A percentile compares a stretch with the other conserved stretches of the same genome.
Evolutionary conservation across 2,888 invertebrate genomes (phyloP).

Genomic region (Incurvaria masculella): DNA sequence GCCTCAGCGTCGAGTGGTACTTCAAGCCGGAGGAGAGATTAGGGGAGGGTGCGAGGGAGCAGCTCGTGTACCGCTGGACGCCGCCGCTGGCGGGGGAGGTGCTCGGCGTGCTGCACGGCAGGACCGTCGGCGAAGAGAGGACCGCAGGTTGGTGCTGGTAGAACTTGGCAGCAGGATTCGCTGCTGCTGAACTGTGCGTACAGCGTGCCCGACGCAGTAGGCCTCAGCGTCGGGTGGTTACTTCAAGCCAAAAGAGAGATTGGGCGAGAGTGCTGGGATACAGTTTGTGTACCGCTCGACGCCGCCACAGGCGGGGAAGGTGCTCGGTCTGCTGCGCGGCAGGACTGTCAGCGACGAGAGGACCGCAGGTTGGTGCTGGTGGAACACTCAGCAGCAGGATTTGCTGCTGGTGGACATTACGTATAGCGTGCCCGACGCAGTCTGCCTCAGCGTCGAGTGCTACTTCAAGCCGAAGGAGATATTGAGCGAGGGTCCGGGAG

Average conservation of each 20-base stretch:
- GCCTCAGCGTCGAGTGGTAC: constrained; percentile 22
- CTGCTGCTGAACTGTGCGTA: constrained; percentile 22
- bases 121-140: not conserved
- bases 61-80: constrained; percentile 21
- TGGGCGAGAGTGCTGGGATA: too few species aligned
- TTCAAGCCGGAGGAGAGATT: constrained; percentile 16
- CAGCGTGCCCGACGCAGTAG: constrained; percentile 16
- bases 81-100: constrained; percentile 17
- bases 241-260: constrained; percentile 17
- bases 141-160: constrained; percentile 12
- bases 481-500: not conserved
- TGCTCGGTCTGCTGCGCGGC: constrained; percentile 18
- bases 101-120: constrained; percentile 14
- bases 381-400: constrained; percentile 16
- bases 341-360: too few species aligned
- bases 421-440: constrained; percentile 18
- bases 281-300: constrained; percentile 24
- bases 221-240: constrained; percentile 23
- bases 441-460: constrained; percentile 21
- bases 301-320: constrained; percentile 17
- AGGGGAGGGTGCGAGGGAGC: not conserved
- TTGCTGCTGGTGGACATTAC: constrained; percentile 21
- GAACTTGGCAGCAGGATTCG: constrained; percentile 15
- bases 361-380: constrained; percentile 23
- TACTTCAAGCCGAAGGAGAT: constrained; percentile 17